Evolutionary conservation across 2,113 vertebrate genomes (phyloP).

Genomic region (Steatornis caripensis): DNA sequence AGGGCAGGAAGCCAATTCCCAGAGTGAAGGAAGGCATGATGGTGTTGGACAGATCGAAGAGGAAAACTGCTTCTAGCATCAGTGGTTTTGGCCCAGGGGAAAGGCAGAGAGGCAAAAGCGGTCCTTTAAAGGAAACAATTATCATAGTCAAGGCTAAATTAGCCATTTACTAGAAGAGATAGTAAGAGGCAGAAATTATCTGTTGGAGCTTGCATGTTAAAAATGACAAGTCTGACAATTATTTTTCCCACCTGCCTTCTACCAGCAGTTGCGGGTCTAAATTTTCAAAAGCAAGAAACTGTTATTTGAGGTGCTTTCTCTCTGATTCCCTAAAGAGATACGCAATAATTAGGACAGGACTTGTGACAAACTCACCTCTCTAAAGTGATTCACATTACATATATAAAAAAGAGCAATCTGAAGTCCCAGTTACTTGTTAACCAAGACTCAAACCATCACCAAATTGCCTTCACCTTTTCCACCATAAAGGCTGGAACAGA

Average conservation of each 20-base stretch:
- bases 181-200: not conserved
- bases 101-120: not conserved
- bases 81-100: not conserved
- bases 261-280: not conserved
- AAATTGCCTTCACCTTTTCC: not conserved
- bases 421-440: not conserved
- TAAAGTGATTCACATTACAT: not conserved
- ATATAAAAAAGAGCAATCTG: not conserved
- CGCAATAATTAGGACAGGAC: not conserved
- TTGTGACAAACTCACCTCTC: not conserved
- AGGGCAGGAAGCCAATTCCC: conserved; percentile 17
- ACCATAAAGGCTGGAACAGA: not conserved
- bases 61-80: not conserved
- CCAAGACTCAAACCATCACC: not conserved
- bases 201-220: not conserved
- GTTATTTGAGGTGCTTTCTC: not conserved
- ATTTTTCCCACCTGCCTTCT: not conserved
- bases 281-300: not conserved
- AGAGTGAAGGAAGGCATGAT: not conserved
- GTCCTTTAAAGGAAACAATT: conserved; percentile 25
- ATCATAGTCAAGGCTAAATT: not conserved
- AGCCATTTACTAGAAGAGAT: not conserved
- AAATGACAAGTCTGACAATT: not conserved
- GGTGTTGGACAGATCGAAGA: not conserved
- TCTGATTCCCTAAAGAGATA: not conserved